These are phyloP conservation scores for Gnatocerus cornutus DNA, from an alignment of 2,888 invertebrate species.

Conservation along the genomic window DNA sequence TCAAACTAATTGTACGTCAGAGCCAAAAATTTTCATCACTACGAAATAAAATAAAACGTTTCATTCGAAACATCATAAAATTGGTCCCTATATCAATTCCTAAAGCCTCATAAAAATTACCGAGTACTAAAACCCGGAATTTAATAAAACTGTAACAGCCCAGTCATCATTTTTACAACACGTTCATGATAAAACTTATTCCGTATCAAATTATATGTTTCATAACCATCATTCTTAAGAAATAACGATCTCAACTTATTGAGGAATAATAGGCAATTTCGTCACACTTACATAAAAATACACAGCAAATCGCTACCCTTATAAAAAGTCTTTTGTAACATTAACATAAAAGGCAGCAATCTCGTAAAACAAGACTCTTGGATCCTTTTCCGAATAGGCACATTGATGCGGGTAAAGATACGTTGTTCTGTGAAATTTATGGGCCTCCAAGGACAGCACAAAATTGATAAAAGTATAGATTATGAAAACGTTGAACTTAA, in stretches of 20 bases:
- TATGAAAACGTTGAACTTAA: constrained; percentile 30
- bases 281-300: no score
- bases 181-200: constrained; percentile 11
- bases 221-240: not conserved
- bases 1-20: no score
- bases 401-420: constrained; percentile 16
- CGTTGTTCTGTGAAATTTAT: constrained; percentile 26
- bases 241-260: constrained; percentile 10
- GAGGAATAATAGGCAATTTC: constrained; percentile 12
- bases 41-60: no score
- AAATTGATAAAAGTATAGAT: constrained; percentile 43
- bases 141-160: constrained; percentile 14
- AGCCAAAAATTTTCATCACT: no score
- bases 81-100: no score
- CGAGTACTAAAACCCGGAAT: no score
- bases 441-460: constrained; percentile 21
- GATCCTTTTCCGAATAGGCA: constrained; percentile 7
- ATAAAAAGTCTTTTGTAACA: constrained; percentile 2
- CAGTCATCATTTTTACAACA: constrained; percentile 14
- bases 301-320: not conserved
- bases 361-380: constrained; percentile 3
- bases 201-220: constrained; percentile 14
- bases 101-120: no score
- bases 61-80: no score
- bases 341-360: constrained; percentile 24